These are phyloP conservation scores for Solenopsis fugax DNA, from an alignment of 1,140 invertebrate species.

Conservation along the genomic window DNA sequence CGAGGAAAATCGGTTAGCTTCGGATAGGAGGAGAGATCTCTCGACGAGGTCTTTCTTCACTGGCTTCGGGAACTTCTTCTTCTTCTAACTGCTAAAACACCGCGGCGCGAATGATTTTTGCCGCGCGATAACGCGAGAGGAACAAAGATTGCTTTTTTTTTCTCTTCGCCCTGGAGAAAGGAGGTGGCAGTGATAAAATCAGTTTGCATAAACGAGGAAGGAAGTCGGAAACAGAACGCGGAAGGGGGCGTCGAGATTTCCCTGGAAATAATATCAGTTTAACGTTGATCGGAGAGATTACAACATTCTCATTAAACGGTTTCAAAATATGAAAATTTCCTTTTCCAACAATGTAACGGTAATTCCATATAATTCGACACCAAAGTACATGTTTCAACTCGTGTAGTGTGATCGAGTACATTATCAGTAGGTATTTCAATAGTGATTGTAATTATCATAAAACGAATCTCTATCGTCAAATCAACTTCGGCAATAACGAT, in stretches of 20 bases:
- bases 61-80: conserved; percentile 43
- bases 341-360: not conserved
- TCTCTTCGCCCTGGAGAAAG: not conserved
- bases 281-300: conserved; percentile 26
- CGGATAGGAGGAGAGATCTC: conserved; percentile 41
- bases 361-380: not conserved
- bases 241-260: conserved; percentile 28
- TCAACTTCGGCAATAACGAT: conserved; percentile 34
- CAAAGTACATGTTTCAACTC: not conserved
- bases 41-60: conserved; percentile 50
- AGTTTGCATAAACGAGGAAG: conserved; percentile 39
- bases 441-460: conserved; percentile 41
- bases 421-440: conserved; percentile 21
- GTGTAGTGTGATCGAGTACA: not conserved
- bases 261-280: conserved; percentile 45
- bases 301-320: not conserved
- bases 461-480: conserved; percentile 21
- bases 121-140: conserved; percentile 35
- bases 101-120: conserved; percentile 52
- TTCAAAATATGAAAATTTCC: conserved; percentile 37
- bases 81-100: conserved; percentile 43
- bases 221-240: conserved; percentile 36
- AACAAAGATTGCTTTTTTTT: conserved; percentile 39
- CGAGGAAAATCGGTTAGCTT: conserved; percentile 54
- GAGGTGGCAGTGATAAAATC: conserved; percentile 39